Evolutionary conservation across 2,888 invertebrate genomes (phyloP).

Genomic region (Meghimatium bilineatum): DNA sequence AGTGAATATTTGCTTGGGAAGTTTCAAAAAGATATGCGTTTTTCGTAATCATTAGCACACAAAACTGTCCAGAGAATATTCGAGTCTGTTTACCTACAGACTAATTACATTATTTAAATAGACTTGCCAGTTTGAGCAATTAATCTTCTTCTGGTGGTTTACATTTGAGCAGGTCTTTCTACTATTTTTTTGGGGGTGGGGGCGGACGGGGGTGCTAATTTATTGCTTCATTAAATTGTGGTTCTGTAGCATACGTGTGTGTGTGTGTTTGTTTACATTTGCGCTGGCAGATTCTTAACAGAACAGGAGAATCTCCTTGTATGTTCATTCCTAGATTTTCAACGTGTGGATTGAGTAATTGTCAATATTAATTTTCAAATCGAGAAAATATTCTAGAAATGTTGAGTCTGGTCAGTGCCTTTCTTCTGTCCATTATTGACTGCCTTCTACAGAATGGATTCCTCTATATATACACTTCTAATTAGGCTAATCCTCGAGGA

Average conservation of each 20-base stretch:
- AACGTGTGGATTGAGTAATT: neutral
- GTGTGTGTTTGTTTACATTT: neutral
- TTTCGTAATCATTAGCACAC: neutral
- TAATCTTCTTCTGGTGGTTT: constrained; percentile 11
- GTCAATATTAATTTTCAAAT: neutral
- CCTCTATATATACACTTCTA: neutral
- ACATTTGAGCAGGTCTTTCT: neutral
- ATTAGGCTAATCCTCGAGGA: neutral
- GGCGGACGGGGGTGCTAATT: neutral
- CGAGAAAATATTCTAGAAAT: neutral
- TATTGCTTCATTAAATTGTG: neutral
- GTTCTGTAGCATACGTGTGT: neutral
- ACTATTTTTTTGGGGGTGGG: neutral
- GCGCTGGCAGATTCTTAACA: too few relatives aligned
- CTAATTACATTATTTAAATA: constrained; percentile 13
- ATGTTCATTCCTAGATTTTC: neutral
- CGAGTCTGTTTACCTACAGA: constrained; percentile 8
- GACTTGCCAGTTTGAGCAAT: neutral
- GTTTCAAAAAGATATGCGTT: neutral
- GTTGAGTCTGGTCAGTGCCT: neutral
- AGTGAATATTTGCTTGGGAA: neutral
- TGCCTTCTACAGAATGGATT: neutral
- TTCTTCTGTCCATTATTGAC: neutral
- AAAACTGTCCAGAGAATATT: neutral
- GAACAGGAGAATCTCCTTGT: neutral